phyloP scores from a whole-genome alignment of 2,797 vertebrate species.

The Sebastes oblongus region DNA sequence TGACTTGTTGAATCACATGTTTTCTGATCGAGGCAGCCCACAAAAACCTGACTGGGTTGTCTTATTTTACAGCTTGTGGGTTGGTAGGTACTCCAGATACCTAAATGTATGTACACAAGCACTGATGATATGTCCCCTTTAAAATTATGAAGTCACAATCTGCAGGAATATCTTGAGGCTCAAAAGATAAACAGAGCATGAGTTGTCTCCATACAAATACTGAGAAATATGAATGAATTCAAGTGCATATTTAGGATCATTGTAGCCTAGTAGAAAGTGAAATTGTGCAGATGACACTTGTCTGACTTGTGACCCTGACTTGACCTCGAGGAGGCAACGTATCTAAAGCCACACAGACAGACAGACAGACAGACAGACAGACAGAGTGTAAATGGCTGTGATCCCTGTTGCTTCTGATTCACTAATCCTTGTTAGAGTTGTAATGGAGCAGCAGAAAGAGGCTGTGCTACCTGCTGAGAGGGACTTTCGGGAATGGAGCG shows the following conservation, averaged over 20 bases:
- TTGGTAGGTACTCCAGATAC: too few species aligned
- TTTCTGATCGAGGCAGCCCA: too few species aligned
- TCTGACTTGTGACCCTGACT: conserved; percentile 3
- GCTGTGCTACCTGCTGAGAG: conserved; percentile 48
- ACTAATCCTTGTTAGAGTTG: conserved; percentile 43
- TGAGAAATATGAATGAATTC: not conserved
- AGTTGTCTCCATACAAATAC: not conserved
- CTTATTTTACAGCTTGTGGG: too few species aligned
- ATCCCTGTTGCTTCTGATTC: conserved; percentile 19
- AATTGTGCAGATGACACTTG: not conserved
- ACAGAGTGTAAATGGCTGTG: conserved; percentile 22
- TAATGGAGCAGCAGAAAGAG: conserved; percentile 27
- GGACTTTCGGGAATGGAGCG: not conserved
- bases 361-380: conserved; percentile 20
- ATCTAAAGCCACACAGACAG: conserved; percentile 5
- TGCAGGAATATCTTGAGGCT: not conserved
- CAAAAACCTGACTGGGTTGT: too few species aligned
- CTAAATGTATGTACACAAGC: too few species aligned
- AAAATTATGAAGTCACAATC: not conserved
- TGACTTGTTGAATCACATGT: too few species aligned
- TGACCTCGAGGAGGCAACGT: conserved; percentile 4
- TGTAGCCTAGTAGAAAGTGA: not conserved
- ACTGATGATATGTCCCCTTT: not conserved
- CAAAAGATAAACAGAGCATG: not conserved
- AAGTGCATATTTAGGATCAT: not conserved